Conservation (phyloP, 2,113 vertebrate genomes). For the Actenoides lindsayi region DNA sequence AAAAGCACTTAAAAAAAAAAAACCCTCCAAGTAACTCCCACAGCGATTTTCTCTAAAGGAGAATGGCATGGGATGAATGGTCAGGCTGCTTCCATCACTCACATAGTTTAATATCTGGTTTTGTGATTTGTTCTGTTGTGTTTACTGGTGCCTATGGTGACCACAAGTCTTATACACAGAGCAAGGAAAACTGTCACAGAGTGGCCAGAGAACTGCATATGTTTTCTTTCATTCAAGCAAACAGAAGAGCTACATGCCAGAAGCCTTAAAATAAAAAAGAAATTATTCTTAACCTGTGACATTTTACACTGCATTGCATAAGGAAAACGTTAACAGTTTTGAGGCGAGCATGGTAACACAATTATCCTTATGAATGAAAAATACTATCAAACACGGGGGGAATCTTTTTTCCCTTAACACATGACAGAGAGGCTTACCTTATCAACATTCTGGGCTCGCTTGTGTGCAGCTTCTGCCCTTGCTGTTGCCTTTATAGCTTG, state of each 20-base stretch:
- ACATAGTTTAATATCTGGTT: conserved; percentile 2
- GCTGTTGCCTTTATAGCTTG: conserved; percentile 50
- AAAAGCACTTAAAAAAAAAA: not conserved
- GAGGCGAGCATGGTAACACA: not conserved
- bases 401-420: not conserved
- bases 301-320: not conserved
- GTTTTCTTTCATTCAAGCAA: conserved; percentile 26
- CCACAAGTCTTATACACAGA: not conserved
- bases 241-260: not conserved
- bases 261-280: not conserved
- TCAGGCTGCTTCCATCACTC: not conserved
- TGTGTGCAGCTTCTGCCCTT: conserved; percentile 63
- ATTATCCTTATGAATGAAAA: not conserved
- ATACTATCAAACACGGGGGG: not conserved
- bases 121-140: conserved; percentile 38
- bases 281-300: not conserved
- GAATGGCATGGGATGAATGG: not conserved
- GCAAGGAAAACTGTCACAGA: not conserved
- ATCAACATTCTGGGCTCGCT: conserved; percentile 15
- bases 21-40: not conserved
- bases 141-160: conserved; percentile 39
- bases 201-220: not conserved
- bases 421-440: conserved; percentile 48
- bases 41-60: not conserved
- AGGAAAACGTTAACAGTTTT: not conserved